Base-by-base conservation (phyloP, 2,888 invertebrate genomes). In the Zelleria hepariella region DNA sequence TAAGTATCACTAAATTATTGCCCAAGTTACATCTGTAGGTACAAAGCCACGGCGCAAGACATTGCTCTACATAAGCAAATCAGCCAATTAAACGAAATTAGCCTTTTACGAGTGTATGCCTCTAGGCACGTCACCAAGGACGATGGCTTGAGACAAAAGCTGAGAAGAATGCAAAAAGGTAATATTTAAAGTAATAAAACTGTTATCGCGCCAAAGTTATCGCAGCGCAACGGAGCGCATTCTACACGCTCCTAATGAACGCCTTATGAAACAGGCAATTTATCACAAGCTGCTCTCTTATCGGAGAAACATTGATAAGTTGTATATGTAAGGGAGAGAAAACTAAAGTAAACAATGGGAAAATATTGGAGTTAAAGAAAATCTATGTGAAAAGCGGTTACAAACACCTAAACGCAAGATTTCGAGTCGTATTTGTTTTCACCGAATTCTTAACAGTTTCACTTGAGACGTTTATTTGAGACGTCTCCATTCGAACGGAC, bases 201-300 rank as follows among this genome's bases (percentile, higher is more conserved):
- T 76, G 77, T 85, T 88, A 86, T 86, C 86, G 76, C 69, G 27
- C 20, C 8, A 60, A 66, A 75, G 76, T 83, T 86, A 87, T 87
- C 86, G 88, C 78, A 64, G 86, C 82, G 85, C 81, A 80, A 75
- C 86, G 83, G 82, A 87, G 77, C 78, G 83, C 81, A 86, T 88
- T 87, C 73, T 81, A 77, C 85, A 87, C 81, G 86, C 80, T 79
- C 78, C 84, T 88, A 88, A 87, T 88, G 87, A 88, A 88, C 79
- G 86, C 84, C 85, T 77, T 85, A 87, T 87, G 85, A 88, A 87
- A 86, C 84, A 86, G 86, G 82, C 83, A 86, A 86, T 87, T 87
- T 86, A 87, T 87, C 85, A 86, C 86, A 86, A 85, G 68, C 69
- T 64, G 73, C 82, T n/a, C 83, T 86, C 86, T 86, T 86, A 86